Conservation (phyloP, 2,113 vertebrate species). For the Ciconia stormi region DNA sequence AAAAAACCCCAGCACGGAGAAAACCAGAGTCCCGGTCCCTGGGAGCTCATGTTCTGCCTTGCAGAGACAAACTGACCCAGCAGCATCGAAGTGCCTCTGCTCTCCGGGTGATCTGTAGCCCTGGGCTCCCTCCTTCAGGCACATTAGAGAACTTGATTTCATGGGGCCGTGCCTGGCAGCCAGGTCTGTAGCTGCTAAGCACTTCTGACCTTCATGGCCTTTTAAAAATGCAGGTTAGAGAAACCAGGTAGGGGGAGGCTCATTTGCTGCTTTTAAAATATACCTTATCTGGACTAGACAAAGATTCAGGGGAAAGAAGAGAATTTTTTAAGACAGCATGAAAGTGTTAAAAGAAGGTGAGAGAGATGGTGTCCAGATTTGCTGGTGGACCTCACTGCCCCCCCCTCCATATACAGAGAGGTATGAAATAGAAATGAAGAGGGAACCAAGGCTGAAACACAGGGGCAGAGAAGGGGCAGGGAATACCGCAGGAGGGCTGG, state of each 20-base stretch:
- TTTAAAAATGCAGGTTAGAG: neutral
- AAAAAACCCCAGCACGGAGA: rapidly evolving
- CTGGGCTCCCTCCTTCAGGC: neutral
- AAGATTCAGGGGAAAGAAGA: neutral
- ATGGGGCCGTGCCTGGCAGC: rapidly evolving
- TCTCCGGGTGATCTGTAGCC: neutral
- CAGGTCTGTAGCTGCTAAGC: neutral
- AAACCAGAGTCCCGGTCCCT: neutral
- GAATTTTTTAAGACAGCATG: neutral
- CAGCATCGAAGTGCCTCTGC: neutral
- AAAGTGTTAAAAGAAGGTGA: neutral
- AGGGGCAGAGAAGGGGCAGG: neutral
- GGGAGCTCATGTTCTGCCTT: neutral
- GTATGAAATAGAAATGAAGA: neutral
- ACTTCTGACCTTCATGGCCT: neutral
- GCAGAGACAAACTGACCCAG: neutral
- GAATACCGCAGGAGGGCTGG: neutral
- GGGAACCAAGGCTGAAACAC: neutral
- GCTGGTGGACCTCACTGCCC: neutral
- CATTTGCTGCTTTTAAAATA: neutral
- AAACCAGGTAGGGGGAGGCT: neutral
- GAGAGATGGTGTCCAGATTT: neutral
- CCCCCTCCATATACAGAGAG: neutral
- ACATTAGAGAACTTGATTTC: neutral
- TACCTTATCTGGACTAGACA: neutral